Conservation (phyloP, 2,113 vertebrate species). For the Brienomyrus brachyistius region DNA sequence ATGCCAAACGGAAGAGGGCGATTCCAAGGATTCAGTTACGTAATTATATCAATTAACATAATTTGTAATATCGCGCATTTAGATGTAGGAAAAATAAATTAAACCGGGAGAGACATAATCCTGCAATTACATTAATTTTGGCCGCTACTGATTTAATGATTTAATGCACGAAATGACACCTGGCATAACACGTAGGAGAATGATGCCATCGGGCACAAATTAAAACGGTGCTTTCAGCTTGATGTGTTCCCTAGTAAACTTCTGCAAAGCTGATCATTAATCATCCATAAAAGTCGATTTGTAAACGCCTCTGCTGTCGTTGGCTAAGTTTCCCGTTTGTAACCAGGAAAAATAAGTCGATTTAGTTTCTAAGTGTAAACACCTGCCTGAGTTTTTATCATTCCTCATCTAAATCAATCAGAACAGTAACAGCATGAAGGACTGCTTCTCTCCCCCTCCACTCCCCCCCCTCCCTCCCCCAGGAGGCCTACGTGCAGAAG, state of each 20-base stretch:
- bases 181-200: not conserved
- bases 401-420: not conserved
- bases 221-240: not conserved
- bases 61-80: not conserved
- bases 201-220: not conserved
- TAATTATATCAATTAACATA: not conserved
- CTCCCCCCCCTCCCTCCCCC: not conserved
- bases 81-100: not conserved
- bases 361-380: not conserved
- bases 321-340: not conserved
- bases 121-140: not conserved
- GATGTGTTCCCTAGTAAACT: not conserved
- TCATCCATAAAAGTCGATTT: not conserved
- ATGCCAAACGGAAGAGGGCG: not conserved
- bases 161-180: not conserved
- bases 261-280: not conserved
- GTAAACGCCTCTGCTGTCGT: not conserved
- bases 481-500: constrained; percentile 99
- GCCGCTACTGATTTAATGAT: not conserved
- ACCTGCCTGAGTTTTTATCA: not conserved
- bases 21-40: not conserved
- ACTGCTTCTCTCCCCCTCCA: not conserved
- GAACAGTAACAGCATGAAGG: not conserved
- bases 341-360: not conserved
- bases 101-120: not conserved